These are phyloP conservation scores for Campylomormyrus tamandua DNA, from an alignment of 2,113 vertebrate species.

Conservation along the genomic window DNA sequence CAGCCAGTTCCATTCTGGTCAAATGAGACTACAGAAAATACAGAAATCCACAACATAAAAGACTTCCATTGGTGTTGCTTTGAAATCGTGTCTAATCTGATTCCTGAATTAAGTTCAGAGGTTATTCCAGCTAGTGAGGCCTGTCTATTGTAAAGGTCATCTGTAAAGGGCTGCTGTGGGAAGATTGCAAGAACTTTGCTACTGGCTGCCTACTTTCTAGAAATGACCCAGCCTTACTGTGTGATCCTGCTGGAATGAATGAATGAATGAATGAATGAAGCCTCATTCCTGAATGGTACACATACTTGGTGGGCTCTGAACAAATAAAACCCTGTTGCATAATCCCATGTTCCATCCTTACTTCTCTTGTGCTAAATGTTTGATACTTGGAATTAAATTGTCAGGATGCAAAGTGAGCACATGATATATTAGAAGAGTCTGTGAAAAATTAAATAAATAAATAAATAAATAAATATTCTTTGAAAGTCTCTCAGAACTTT, in stretches of 20 bases:
- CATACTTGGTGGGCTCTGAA: background rate
- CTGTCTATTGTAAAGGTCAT: slow-evolving; percentile 34
- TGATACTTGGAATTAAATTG: background rate
- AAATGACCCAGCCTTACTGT: slow-evolving; percentile 3
- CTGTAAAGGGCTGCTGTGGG: slow-evolving; percentile 23
- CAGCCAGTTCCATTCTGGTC: background rate
- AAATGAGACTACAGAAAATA: background rate
- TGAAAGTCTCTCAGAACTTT: background rate
- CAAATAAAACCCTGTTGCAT: background rate
- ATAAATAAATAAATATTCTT: background rate
- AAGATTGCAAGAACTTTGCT: background rate
- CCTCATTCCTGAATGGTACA: background rate
- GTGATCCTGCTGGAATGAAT: slow-evolving; percentile 32
- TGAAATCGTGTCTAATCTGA: background rate
- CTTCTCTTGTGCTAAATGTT: background rate
- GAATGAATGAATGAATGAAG: slow-evolving; percentile 24
- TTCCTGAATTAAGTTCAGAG: slow-evolving; percentile 19
- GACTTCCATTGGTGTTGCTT: background rate
- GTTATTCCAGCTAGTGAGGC: slow-evolving; percentile 18
- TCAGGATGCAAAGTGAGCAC: background rate
- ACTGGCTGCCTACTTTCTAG: background rate
- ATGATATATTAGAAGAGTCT: background rate
- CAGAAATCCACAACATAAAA: background rate
- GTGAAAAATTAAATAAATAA: background rate
- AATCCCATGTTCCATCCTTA: background rate